Evolutionary conservation across 2,888 invertebrate species (phyloP).

Genomic region (Stenolophus ochropezus): DNA sequence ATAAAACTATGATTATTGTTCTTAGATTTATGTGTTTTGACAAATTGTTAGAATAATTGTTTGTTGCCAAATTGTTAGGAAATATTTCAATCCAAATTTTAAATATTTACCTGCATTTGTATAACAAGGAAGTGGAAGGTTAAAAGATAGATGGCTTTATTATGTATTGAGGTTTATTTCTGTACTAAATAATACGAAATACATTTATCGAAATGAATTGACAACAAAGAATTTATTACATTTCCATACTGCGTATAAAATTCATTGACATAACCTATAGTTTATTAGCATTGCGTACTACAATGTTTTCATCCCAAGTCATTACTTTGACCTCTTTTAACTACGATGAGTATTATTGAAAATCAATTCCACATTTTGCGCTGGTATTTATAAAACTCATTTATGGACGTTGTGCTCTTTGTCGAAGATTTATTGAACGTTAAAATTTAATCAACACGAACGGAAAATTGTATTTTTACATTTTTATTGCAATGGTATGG

Average conservation of each 20-base stretch:
- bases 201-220: not conserved
- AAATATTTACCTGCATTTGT: too few relatives aligned
- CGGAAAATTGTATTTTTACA: conserved; percentile 6
- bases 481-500: not conserved
- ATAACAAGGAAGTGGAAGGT: not conserved
- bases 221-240: conserved; percentile 25
- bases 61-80: not conserved
- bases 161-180: conserved; percentile 21
- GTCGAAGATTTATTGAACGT: conserved; percentile 11
- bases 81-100: not conserved
- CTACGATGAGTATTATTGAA: conserved; percentile 21
- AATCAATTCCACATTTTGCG: conserved; percentile 37
- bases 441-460: conserved; percentile 20
- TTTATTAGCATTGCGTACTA: too few relatives aligned
- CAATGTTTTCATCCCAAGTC: not conserved
- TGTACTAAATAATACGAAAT: not conserved
- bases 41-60: not conserved
- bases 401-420: not conserved
- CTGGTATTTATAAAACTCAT: conserved; percentile 37
- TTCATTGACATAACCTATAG: conserved; percentile 28
- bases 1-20: not conserved
- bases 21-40: not conserved
- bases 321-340: conserved; percentile 19
- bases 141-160: not conserved
- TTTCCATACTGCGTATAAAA: not conserved